Percentiles rank a stretch among this genome's conserved stretches.
phyloP scores from a whole-genome alignment of 2,888 invertebrate genomes.

The Gnatocerus cornutus region DNA sequence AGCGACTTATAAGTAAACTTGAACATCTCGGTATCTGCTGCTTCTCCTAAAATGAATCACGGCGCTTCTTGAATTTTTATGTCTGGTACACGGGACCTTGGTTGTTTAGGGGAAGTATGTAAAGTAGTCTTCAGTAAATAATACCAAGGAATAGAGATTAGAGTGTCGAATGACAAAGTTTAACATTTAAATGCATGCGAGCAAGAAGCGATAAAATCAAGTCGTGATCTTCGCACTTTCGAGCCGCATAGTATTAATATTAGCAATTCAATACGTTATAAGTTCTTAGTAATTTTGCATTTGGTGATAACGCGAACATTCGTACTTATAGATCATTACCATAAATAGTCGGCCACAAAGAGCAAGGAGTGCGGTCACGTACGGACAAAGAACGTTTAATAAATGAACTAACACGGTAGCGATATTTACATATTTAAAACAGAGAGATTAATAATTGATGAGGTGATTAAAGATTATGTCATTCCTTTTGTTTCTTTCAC shows the following conservation, averaged over 20 bases:
- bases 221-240: slow-evolving; percentile 64
- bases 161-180: slow-evolving; percentile 42
- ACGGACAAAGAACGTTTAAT: slow-evolving; percentile 40
- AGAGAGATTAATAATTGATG: slow-evolving; percentile 36
- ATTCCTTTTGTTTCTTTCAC: slow-evolving; percentile 35
- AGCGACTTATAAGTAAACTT: slow-evolving; percentile 32
- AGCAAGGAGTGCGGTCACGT: slow-evolving; percentile 54
- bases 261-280: slow-evolving; percentile 58
- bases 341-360: slow-evolving; percentile 54
- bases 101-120: slow-evolving; percentile 3
- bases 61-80: slow-evolving; percentile 13
- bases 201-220: slow-evolving; percentile 39
- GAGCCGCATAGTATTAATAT: slow-evolving; percentile 57
- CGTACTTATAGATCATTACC: slow-evolving; percentile 53
- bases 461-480: slow-evolving; percentile 38
- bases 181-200: slow-evolving; percentile 42
- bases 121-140: slow-evolving; percentile 10
- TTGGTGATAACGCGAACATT: slow-evolving; percentile 53
- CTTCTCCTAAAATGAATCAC: slow-evolving; percentile 32
- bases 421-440: slow-evolving; percentile 35
- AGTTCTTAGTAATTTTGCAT: slow-evolving; percentile 54
- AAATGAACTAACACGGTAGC: slow-evolving; percentile 42
- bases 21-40: slow-evolving; percentile 19
- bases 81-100: not conserved
- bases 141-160: slow-evolving; percentile 34